A percentile compares a stretch with the other conserved stretches of the same genome.
Evolutionary conservation across 2,113 vertebrate species (phyloP).

Genomic region (Micronycteris hirsuta): DNA sequence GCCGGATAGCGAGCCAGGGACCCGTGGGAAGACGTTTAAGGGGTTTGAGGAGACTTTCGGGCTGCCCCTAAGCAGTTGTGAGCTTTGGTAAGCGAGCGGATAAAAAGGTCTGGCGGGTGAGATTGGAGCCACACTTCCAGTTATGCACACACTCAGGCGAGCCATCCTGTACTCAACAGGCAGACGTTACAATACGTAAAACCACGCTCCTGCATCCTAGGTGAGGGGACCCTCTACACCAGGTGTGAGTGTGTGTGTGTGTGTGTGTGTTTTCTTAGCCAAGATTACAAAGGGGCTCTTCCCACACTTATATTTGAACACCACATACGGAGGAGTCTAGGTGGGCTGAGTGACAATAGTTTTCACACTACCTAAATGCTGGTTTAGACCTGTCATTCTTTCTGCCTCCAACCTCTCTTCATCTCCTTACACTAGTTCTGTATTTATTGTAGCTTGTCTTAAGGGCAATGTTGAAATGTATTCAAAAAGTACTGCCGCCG

Average conservation of each 20-base stretch:
- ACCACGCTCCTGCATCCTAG: not conserved
- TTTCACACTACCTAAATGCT: not conserved
- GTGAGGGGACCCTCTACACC: not conserved
- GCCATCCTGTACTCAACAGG: not conserved
- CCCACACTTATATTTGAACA: not conserved
- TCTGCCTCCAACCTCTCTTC: not conserved
- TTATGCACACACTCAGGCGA: not conserved
- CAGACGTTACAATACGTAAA: not conserved
- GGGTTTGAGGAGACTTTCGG: not conserved
- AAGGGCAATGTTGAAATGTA: not conserved
- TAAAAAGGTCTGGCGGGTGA: not conserved
- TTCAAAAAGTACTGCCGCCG: not conserved
- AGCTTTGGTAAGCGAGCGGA: not conserved
- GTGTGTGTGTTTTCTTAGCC: not conserved
- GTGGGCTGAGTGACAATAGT: not conserved
- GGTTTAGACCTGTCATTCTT: not conserved
- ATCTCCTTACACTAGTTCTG: not conserved
- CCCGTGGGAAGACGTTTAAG: not conserved
- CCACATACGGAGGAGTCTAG: constrained; percentile 25
- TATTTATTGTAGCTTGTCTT: not conserved
- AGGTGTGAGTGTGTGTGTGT: not conserved
- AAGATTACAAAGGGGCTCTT: not conserved
- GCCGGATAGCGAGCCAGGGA: not conserved
- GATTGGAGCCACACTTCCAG: not conserved
- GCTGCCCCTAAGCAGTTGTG: not conserved